Evolutionary conservation across 1,140 invertebrate genomes (phyloP).

Genomic region (Asbolus verrucosus): DNA sequence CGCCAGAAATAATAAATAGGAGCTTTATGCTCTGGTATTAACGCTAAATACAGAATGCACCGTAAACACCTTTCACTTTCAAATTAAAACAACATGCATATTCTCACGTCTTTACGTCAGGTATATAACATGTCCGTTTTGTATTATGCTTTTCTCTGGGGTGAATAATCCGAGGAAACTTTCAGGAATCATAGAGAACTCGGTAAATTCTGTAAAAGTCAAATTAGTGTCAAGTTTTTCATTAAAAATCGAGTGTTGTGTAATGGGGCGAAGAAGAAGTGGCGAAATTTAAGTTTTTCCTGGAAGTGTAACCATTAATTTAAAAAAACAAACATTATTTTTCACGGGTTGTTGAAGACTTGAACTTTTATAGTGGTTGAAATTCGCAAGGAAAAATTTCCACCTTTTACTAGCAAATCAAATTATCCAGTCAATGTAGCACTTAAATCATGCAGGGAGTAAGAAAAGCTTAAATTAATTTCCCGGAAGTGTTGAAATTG

Average conservation of each 20-base stretch:
- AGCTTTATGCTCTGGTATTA: not conserved
- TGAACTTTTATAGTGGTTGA: slow-evolving; percentile 35
- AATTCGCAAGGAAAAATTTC: slow-evolving; percentile 43
- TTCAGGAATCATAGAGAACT: no score
- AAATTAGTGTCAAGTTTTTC: no score
- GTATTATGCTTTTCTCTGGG: no score
- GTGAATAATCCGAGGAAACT: no score
- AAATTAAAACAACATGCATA: not conserved
- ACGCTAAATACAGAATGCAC: not conserved
- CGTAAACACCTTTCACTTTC: not conserved
- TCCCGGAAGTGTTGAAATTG: slow-evolving; percentile 42
- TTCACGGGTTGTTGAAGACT: slow-evolving; percentile 34
- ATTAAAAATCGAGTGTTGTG: no score
- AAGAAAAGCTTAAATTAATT: slow-evolving; percentile 45
- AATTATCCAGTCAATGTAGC: slow-evolving; percentile 45
- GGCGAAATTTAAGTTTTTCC: not conserved
- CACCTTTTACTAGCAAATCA: slow-evolving; percentile 45
- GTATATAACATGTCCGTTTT: not conserved
- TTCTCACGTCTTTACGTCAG: not conserved
- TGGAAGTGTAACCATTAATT: slow-evolving; percentile 29
- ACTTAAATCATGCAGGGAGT: slow-evolving; percentile 44
- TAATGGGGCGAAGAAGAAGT: no score
- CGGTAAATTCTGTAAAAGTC: no score
- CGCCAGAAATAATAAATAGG: slow-evolving; percentile 2
- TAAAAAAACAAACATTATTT: slow-evolving; percentile 40